phyloP scores from a whole-genome alignment of 1,140 invertebrate genomes.

The Rhagoletis zephyria region DNA sequence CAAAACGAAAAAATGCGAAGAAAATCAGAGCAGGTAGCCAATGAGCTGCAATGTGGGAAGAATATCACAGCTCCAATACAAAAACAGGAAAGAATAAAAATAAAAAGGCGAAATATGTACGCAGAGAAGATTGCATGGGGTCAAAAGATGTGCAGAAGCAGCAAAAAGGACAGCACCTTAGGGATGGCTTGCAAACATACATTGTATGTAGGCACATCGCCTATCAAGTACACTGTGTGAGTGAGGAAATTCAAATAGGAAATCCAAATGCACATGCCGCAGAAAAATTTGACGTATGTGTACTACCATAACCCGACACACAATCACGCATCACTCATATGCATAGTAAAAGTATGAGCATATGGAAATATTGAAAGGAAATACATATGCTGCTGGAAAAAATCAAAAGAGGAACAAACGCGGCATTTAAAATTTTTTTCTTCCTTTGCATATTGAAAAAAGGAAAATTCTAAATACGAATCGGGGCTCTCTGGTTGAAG shows the following conservation, averaged over 20 bases:
- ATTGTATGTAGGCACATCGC: too few relatives aligned
- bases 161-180: neutral
- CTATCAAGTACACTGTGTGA: neutral
- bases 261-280: too few relatives aligned
- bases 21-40: conserved; percentile 20
- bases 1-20: neutral
- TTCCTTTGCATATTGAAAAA: neutral
- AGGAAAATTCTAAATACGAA: neutral
- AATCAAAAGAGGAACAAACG: neutral
- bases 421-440: neutral
- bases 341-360: too few relatives aligned
- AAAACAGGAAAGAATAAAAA: neutral
- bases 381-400: neutral
- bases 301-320: too few relatives aligned
- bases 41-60: too few relatives aligned
- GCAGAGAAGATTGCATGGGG: neutral
- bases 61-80: too few relatives aligned
- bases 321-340: too few relatives aligned
- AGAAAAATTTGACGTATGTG: too few relatives aligned
- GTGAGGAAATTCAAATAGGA: neutral
- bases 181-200: neutral
- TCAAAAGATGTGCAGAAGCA: neutral
- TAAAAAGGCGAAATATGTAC: neutral
- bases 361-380: neutral
- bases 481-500: too few relatives aligned